Conservation (phyloP, 2,113 vertebrate species). For the Marmota monax region DNA sequence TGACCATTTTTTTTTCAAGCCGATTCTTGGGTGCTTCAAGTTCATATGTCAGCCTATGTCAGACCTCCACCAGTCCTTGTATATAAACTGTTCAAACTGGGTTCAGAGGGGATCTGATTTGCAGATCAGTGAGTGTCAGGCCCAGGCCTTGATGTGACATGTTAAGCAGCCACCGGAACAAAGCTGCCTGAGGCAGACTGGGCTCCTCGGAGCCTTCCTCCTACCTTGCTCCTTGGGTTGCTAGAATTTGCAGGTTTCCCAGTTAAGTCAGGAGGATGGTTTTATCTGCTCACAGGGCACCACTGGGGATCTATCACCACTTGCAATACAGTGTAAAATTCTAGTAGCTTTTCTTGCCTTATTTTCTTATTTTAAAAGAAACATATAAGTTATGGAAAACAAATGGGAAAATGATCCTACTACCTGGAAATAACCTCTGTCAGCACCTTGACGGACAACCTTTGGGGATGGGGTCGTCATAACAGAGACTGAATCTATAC, state of each 20-base stretch:
- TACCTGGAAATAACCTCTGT: neutral
- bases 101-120: slow-evolving; percentile 56
- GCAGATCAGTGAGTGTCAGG: neutral
- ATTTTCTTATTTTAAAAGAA: neutral
- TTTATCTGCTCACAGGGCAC: neutral
- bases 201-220: neutral
- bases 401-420: neutral
- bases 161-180: neutral
- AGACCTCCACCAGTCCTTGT: neutral
- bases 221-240: neutral
- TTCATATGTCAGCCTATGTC: neutral
- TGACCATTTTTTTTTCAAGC: neutral
- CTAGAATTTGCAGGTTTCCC: neutral
- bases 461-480: fast-evolving
- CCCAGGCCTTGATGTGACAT: neutral
- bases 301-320: neutral
- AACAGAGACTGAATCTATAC: neutral
- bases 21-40: neutral
- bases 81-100: slow-evolving; percentile 18
- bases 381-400: neutral
- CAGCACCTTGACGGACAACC: neutral
- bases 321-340: neutral
- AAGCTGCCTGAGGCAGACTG: neutral
- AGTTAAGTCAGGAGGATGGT: neutral
- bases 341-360: neutral